Base-by-base conservation (phyloP, 2,113 vertebrate species). In the Hydrolagus affinis region DNA sequence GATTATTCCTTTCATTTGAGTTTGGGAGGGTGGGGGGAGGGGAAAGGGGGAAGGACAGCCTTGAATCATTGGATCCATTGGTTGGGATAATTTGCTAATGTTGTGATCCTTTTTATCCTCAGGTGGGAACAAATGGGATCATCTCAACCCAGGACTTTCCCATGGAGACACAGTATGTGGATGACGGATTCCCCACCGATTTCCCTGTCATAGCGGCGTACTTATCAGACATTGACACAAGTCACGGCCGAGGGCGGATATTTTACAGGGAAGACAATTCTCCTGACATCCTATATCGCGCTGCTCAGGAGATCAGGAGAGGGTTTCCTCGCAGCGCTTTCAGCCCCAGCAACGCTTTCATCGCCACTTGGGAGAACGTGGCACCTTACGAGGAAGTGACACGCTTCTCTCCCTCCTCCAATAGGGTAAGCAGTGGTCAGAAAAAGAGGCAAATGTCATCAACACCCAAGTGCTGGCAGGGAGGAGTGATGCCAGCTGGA, bases 61-160 rank as follows among this genome's bases (percentile, higher is more conserved):
- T n/a, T n/a, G n/a, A n/a, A n/a, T n/a, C n/a, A n/a, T n/a, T n/a
- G n/a, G n/a, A 62, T 64, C 4, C 59, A 80, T 23, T 78, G 75
- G 23, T 80, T 28, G 25, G 12, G 15, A 32, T 56, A 15, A 68
- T 21, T 9, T 9, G 8, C 66, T 83, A 25, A 11, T 14, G 19
- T 17, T 72, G 4, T 28, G 28, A 30, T 56, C 19, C 71, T 0
- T 0, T 89, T 1, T 64, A 88, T 74, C 86, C 85, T 74, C 87
- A 99, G 98, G 97, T 99, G 88, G 96, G 96, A 76, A 99, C 97
- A 91, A 99, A 99, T 44, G 98, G 98, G 60, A 94, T 99, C 92
- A 95, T 99, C 90, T 99, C 97, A 83, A 94, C 94, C 73, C 95
- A 96, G 89, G 96, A 98, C 90, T 94, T 99, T 87, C 98, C 97